A percentile compares a stretch with the other conserved stretches of the same genome.
phyloP scores from a whole-genome alignment of 2,888 invertebrate genomes.

The Drosophila lutescens region DNA sequence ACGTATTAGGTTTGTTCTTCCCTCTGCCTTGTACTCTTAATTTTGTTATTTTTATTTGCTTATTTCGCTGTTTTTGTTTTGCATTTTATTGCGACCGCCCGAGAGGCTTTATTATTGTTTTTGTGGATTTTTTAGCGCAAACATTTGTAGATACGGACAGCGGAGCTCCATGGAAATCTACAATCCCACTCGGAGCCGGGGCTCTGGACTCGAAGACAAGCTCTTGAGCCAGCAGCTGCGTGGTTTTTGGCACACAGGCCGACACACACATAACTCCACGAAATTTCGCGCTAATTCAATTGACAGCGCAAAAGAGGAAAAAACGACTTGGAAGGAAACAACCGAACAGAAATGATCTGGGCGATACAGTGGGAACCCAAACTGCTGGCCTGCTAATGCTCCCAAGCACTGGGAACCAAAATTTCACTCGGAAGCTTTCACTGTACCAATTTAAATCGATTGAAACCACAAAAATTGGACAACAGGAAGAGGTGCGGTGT shows the following conservation, averaged over 20 bases:
- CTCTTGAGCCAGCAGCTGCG: conserved; percentile 42
- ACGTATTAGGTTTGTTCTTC: conserved; percentile 59
- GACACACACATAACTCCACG: conserved; percentile 24
- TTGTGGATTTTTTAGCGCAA: conserved; percentile 58
- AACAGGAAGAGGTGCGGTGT: conserved; percentile 70
- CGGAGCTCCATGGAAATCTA: conserved; percentile 45
- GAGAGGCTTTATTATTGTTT: conserved; percentile 63
- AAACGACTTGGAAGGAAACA: conserved; percentile 28
- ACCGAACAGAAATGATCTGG: conserved; percentile 22
- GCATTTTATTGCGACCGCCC: conserved; percentile 55
- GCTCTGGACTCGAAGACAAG: conserved; percentile 16
- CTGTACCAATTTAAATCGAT: conserved; percentile 36
- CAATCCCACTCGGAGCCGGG: conserved; percentile 19
- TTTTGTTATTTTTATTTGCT: conserved; percentile 36
- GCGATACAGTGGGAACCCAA: conserved; percentile 39
- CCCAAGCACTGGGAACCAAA: conserved; percentile 9
- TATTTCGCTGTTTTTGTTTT: conserved; percentile 25
- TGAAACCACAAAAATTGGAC: conserved; percentile 24
- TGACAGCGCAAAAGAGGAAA: conserved; percentile 64
- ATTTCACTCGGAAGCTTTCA: conserved; percentile 38
- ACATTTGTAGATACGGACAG: conserved; percentile 60
- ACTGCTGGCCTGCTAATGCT: conserved; percentile 9
- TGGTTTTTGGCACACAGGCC: conserved; percentile 16
- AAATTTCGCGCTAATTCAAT: conserved; percentile 69
- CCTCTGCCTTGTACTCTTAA: conserved; percentile 54